Percentiles rank a stretch among this genome's conserved stretches.
phyloP scores from a whole-genome alignment of 2,113 vertebrate genomes.

The Spheniscus mendiculus region DNA sequence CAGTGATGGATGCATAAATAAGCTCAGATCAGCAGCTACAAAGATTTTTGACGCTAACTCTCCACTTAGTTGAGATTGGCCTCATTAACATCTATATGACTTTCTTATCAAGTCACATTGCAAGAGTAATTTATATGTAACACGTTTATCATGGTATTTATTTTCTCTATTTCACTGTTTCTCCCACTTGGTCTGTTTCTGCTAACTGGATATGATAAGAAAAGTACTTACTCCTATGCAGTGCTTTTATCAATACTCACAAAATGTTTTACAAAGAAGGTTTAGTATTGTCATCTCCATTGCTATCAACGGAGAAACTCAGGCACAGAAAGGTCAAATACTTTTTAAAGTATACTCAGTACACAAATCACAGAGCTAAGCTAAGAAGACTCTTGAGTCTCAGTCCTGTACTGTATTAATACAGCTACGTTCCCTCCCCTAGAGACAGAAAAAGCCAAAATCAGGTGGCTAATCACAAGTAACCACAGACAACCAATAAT shows the following conservation, averaged over 20 bases:
- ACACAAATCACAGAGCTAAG: neutral
- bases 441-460: neutral
- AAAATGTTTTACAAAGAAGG: neutral
- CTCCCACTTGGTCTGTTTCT: neutral
- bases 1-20: neutral
- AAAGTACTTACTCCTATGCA: neutral
- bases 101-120: neutral
- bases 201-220: neutral
- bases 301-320: neutral
- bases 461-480: constrained; percentile 26
- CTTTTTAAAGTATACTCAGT: neutral
- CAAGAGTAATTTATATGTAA: neutral
- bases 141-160: neutral
- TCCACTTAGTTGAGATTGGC: neutral
- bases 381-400: neutral
- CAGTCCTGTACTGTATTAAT: neutral
- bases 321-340: neutral
- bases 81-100: neutral
- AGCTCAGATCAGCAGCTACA: neutral
- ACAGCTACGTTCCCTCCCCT: neutral
- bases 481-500: constrained; percentile 36
- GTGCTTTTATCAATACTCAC: neutral
- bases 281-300: neutral
- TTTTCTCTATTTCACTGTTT: neutral
- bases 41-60: neutral